A percentile compares a stretch with the other conserved stretches of the same genome.
Conservation (phyloP, 1,140 invertebrate genomes). For the Drosophila pseudoobscura region DNA sequence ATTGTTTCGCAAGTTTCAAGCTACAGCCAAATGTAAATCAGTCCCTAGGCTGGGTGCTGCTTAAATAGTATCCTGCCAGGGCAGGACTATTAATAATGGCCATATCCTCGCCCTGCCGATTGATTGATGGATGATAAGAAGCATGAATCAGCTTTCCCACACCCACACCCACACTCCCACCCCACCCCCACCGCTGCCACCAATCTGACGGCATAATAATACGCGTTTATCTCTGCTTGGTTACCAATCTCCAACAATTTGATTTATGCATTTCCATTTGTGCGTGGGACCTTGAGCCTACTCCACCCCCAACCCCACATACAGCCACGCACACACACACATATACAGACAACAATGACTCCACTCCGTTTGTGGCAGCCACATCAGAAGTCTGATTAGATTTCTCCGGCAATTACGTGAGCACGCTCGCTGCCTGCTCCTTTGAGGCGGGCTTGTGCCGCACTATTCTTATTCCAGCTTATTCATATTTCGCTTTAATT, state of each 20-base stretch:
- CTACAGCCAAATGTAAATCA: constrained; percentile 38
- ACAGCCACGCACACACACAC: neutral
- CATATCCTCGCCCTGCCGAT: constrained; percentile 51
- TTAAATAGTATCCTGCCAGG: constrained; percentile 35
- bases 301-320: constrained; percentile 23
- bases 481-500: constrained; percentile 47
- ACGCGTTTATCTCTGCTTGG: constrained; percentile 76
- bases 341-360: neutral
- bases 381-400: constrained; percentile 72
- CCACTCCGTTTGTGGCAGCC: constrained; percentile 40
- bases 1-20: constrained; percentile 54
- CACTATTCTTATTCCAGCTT: neutral
- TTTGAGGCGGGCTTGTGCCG: constrained; percentile 24
- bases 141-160: constrained; percentile 42
- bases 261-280: constrained; percentile 78
- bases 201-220: constrained; percentile 72
- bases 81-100: constrained; percentile 63
- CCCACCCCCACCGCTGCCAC: neutral
- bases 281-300: constrained; percentile 32
- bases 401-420: constrained; percentile 69
- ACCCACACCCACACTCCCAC: neutral
- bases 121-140: constrained; percentile 78
- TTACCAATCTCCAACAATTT: constrained; percentile 73
- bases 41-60: constrained; percentile 12
- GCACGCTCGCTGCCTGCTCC: constrained; percentile 60